phyloP scores from a whole-genome alignment of 1,140 invertebrate genomes.

The Aphelinus certus region DNA sequence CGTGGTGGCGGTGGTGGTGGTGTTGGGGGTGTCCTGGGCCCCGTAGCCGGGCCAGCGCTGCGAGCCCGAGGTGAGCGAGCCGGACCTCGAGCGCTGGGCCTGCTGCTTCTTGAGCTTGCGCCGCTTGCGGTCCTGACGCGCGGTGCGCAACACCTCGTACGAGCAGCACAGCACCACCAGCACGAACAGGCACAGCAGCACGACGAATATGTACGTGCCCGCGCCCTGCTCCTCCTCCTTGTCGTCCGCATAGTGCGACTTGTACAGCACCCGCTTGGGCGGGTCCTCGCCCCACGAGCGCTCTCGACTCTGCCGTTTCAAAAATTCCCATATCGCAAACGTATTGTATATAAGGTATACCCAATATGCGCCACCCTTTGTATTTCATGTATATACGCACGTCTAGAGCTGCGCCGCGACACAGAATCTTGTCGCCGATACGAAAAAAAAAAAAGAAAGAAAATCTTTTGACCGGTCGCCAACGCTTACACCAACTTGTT shows the following conservation, averaged over 20 bases:
- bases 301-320: conserved; percentile 70
- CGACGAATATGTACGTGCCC: conserved; percentile 77
- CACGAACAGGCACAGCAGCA: conserved; percentile 74
- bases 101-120: conserved; percentile 65
- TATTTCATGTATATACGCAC: too few species aligned
- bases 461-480: not conserved
- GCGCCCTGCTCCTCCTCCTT: conserved; percentile 80
- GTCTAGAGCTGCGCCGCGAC: too few species aligned
- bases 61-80: conserved; percentile 50
- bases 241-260: conserved; percentile 75
- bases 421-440: too few species aligned
- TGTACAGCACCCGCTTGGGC: conserved; percentile 77
- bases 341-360: too few species aligned
- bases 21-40: conserved; percentile 44
- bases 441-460: too few species aligned
- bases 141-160: conserved; percentile 70
- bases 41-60: conserved; percentile 59
- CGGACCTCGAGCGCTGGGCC: conserved; percentile 46
- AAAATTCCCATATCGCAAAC: too few species aligned
- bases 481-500: too few species aligned
- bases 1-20: conserved; percentile 31
- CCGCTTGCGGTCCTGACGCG: conserved; percentile 67
- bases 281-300: conserved; percentile 84
- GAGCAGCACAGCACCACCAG: conserved; percentile 72
- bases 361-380: too few species aligned